Evolutionary conservation across 2,888 invertebrate genomes (phyloP).

Genomic region (Ischnus inquisitorius): DNA sequence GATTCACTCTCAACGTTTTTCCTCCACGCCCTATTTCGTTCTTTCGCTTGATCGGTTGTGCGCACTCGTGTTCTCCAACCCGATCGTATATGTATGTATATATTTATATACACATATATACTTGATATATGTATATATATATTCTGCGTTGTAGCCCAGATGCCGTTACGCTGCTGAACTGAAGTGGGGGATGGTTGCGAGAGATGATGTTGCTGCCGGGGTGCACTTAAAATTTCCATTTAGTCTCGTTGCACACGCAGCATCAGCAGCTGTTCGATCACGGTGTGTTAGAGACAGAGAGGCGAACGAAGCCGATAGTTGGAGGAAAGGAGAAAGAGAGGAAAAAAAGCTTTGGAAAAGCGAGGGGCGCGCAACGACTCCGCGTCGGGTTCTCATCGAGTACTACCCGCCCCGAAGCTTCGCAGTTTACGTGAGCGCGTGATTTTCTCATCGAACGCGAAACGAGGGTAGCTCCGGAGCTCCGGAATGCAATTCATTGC

Average conservation of each 20-base stretch:
- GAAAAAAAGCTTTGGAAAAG: constrained; percentile 36
- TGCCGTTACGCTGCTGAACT: constrained; percentile 7
- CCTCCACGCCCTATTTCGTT: constrained; percentile 68
- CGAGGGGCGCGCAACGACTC: constrained; percentile 15
- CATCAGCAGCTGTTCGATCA: constrained; percentile 72
- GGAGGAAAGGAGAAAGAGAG: constrained; percentile 7
- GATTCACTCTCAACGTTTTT: constrained; percentile 56
- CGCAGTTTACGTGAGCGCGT: constrained; percentile 44
- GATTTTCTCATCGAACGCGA: constrained; percentile 55
- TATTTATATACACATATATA: neutral
- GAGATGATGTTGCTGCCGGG: constrained; percentile 59
- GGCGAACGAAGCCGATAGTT: constrained; percentile 5
- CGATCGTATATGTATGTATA: constrained; percentile 4
- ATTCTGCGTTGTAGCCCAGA: neutral
- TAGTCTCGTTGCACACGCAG: constrained; percentile 73
- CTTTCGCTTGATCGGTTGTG: constrained; percentile 61
- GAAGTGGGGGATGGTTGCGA: constrained; percentile 27
- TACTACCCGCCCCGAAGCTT: constrained; percentile 9
- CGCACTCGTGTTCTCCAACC: constrained; percentile 31
- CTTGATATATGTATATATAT: neutral
- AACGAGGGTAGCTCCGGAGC: constrained; percentile 8
- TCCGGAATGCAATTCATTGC: constrained; percentile 48
- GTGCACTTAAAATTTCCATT: constrained; percentile 80
- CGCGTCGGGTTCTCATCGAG: constrained; percentile 29
- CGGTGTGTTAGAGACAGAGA: constrained; percentile 60